These are phyloP conservation scores for Heterodera schachtii DNA, from an alignment of 1,140 invertebrate species.

Conservation along the genomic window DNA sequence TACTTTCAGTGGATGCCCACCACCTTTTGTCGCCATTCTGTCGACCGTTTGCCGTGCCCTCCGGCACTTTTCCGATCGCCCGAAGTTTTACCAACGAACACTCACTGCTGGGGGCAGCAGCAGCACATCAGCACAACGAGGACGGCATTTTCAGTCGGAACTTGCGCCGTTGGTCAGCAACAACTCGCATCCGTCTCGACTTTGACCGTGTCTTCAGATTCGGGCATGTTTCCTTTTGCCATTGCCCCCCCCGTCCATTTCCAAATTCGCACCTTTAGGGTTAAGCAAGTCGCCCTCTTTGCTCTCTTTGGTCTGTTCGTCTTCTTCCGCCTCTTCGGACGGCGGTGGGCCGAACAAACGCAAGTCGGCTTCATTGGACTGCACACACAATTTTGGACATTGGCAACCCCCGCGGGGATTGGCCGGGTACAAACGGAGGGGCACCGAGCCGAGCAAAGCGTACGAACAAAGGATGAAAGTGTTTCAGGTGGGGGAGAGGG, in stretches of 20 bases:
- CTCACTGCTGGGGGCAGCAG: no score
- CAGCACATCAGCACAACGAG: neutral
- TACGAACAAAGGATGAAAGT: neutral
- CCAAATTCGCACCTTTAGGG: neutral
- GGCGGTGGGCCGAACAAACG: neutral
- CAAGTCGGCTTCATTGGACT: conserved; percentile 7
- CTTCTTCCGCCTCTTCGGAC: neutral
- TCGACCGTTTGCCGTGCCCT: no score
- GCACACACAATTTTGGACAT: neutral
- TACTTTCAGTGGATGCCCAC: no score
- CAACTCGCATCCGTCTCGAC: neutral
- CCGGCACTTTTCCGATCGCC: no score
- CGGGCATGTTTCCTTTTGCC: neutral
- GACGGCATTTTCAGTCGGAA: neutral
- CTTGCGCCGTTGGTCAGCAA: neutral
- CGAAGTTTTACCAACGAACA: neutral
- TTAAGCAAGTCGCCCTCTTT: conserved; percentile 9
- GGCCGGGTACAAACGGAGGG: neutral
- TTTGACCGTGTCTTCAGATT: neutral
- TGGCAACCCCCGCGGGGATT: neutral
- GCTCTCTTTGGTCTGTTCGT: neutral
- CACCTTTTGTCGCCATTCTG: no score
- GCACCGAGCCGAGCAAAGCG: neutral
- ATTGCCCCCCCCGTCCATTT: no score
- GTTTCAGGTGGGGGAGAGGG: neutral